phyloP scores from a whole-genome alignment of 2,797 vertebrate species.

The Neostethus bicornis region DNA sequence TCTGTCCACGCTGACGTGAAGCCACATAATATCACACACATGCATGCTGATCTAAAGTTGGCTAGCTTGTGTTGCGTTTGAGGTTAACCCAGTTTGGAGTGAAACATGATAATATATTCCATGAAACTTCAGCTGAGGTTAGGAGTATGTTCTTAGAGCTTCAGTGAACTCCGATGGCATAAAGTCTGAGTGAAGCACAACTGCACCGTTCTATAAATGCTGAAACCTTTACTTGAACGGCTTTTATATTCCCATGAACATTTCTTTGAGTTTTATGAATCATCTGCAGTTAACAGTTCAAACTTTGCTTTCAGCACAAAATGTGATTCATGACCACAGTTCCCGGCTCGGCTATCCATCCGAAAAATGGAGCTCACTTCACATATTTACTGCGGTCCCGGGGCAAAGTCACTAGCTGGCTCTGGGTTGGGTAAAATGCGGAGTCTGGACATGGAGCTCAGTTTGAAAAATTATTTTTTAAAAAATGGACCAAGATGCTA shows the following conservation, averaged over 20 bases:
- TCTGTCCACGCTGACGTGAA: slow-evolving; percentile 51
- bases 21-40: slow-evolving; percentile 69
- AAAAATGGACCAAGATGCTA: no score
- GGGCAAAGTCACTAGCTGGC: slow-evolving; percentile 42
- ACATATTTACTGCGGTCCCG: slow-evolving; percentile 46
- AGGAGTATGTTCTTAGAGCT: slow-evolving; percentile 59
- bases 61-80: slow-evolving; percentile 59
- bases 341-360: slow-evolving; percentile 48
- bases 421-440: slow-evolving; percentile 29
- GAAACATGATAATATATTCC: slow-evolving; percentile 72
- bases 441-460: slow-evolving; percentile 19
- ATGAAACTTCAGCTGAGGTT: slow-evolving; percentile 52
- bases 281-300: slow-evolving; percentile 41
- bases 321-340: slow-evolving; percentile 47
- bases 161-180: slow-evolving; percentile 34
- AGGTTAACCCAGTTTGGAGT: slow-evolving; percentile 64
- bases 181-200: slow-evolving; percentile 40
- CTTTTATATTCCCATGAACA: slow-evolving; percentile 37
- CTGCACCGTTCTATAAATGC: slow-evolving; percentile 44
- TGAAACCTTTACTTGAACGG: slow-evolving; percentile 27
- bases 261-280: slow-evolving; percentile 44
- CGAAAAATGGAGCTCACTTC: slow-evolving; percentile 46
- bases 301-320: slow-evolving; percentile 38
- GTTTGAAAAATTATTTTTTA: not conserved
- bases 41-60: slow-evolving; percentile 57